Evolutionary conservation across 2,113 vertebrate genomes (phyloP).

Genomic region (Ancistrus triradiatus): DNA sequence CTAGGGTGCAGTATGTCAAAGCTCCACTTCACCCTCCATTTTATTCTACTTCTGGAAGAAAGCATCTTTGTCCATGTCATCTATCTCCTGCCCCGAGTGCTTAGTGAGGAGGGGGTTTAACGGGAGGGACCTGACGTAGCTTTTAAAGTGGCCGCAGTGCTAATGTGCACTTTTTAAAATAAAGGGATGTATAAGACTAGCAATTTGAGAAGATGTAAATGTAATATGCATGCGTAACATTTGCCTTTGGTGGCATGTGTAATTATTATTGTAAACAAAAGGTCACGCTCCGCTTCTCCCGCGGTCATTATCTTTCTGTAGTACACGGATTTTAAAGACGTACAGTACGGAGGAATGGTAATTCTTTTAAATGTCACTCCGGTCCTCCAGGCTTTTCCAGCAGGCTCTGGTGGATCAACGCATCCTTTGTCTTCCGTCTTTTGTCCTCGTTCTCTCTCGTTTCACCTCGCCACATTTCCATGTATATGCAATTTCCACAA

Average conservation of each 20-base stretch:
- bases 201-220: too few species aligned
- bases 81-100: too few species aligned
- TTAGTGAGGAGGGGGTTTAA: too few species aligned
- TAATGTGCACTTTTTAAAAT: too few species aligned
- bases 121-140: too few species aligned
- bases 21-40: too few species aligned
- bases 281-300: not conserved
- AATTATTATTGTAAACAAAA: conserved; percentile 1
- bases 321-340: not conserved
- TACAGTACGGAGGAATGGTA: not conserved
- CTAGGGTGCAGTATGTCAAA: too few species aligned
- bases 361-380: conserved; percentile 20
- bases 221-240: not conserved
- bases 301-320: not conserved
- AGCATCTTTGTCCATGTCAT: too few species aligned
- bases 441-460: not conserved
- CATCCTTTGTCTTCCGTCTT: not conserved
- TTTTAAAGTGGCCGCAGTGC: too few species aligned
- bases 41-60: too few species aligned
- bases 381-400: not conserved
- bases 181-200: too few species aligned
- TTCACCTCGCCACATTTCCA: not conserved
- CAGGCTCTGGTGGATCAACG: not conserved
- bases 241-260: not conserved
- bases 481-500: conserved; percentile 4